Conservation (phyloP, 2,113 vertebrate genomes). For the Pteropus alecto region DNA sequence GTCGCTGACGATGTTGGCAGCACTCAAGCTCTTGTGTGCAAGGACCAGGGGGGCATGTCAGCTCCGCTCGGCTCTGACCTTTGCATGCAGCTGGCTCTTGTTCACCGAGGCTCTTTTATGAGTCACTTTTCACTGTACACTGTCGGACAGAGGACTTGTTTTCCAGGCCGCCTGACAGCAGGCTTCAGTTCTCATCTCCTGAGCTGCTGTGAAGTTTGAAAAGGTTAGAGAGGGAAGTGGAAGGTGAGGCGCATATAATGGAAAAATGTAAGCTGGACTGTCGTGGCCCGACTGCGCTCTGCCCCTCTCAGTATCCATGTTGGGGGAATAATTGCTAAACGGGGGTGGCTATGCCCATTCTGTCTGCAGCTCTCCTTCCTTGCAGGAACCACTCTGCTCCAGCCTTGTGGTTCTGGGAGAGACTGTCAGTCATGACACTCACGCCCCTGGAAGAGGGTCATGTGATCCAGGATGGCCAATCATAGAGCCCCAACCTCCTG, state of each 20-base stretch:
- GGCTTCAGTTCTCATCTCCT: background rate
- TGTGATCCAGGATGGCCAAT: background rate
- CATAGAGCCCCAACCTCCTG: background rate
- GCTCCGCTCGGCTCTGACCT: background rate
- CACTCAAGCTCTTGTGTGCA: fast-evolving
- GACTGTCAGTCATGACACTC: background rate
- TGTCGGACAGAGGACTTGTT: background rate
- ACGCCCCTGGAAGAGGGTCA: background rate
- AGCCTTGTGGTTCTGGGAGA: background rate
- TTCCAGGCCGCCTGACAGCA: background rate
- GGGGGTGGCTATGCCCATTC: background rate
- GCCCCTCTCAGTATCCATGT: background rate
- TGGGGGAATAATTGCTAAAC: no score
- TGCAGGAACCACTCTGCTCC: background rate
- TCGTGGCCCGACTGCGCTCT: background rate
- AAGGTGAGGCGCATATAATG: background rate
- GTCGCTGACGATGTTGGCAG: fast-evolving
- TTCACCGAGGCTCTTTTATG: fast-evolving
- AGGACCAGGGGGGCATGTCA: fast-evolving
- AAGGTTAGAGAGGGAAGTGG: background rate
- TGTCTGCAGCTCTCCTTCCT: background rate
- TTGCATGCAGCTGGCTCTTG: background rate
- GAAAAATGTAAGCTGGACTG: background rate
- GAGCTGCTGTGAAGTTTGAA: background rate
- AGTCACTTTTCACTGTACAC: fast-evolving